Conservation (phyloP, 2,797 vertebrate genomes). For the Anguilla marmorata region DNA sequence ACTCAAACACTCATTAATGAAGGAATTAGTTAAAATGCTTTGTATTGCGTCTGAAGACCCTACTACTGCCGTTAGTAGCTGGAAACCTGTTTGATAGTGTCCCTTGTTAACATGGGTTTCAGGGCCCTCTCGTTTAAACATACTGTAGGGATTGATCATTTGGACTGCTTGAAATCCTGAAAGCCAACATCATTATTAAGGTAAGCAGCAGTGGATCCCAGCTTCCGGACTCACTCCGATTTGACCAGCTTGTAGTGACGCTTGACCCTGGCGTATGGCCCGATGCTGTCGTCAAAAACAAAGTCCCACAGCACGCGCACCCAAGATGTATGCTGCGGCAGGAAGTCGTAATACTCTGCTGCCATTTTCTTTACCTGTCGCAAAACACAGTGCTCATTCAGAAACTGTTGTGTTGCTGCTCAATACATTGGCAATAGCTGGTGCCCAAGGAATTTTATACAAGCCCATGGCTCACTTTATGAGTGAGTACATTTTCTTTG, state of each 20-base stretch:
- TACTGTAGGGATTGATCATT: neutral
- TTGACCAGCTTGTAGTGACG: constrained; percentile 79
- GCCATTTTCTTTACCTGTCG: constrained; percentile 92
- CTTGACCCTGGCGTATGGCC: constrained; percentile 90
- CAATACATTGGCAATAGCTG: neutral
- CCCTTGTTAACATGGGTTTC: neutral
- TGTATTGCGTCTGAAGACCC: neutral
- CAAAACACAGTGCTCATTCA: constrained; percentile 9
- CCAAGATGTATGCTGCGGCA: constrained; percentile 95
- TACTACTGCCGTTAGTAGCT: neutral
- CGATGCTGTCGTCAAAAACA: constrained; percentile 87
- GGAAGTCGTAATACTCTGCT: constrained; percentile 88
- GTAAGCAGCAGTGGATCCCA: neutral
- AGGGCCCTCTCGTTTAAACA: neutral
- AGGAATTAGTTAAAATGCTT: neutral
- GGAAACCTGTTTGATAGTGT: neutral
- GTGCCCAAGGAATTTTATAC: neutral
- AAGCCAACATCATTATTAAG: neutral
- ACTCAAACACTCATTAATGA: neutral
- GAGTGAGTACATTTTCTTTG: neutral
- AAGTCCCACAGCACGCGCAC: constrained; percentile 92
- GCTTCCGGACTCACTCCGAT: constrained; percentile 55
- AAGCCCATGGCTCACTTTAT: neutral
- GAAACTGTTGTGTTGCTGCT: neutral
- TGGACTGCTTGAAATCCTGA: constrained; percentile 20